Evolutionary conservation across 2,888 invertebrate genomes (phyloP).

Genomic region (Amiota mariae): DNA sequence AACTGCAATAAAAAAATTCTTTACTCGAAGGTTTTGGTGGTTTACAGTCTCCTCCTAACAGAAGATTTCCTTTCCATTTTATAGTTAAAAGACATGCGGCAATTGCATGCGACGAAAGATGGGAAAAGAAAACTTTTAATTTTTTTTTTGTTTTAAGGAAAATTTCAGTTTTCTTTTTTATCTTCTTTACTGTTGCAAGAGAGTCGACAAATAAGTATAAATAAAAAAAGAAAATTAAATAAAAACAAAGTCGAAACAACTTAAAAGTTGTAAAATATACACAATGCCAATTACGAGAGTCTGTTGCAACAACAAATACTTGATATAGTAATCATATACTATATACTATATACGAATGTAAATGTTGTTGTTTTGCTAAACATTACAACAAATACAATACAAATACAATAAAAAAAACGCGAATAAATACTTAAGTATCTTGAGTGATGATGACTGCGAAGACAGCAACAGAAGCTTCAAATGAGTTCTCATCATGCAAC

Average conservation of each 20-base stretch:
- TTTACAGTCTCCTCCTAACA: not conserved
- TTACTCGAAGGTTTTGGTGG: not conserved
- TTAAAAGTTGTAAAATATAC: slow-evolving; percentile 35
- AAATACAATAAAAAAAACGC: no score
- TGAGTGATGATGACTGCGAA: slow-evolving; percentile 9
- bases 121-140: no score
- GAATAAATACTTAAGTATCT: slow-evolving; percentile 51
- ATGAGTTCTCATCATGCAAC: slow-evolving; percentile 51
- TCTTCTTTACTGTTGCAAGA: not conserved
- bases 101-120: not conserved
- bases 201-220: not conserved
- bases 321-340: no score
- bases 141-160: no score
- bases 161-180: no score
- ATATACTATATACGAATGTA: no score
- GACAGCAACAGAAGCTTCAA: slow-evolving; percentile 39
- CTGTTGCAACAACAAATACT: slow-evolving; percentile 35
- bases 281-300: slow-evolving; percentile 53
- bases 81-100: no score
- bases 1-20: slow-evolving; percentile 62
- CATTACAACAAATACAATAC: no score
- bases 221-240: slow-evolving; percentile 14
- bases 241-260: slow-evolving; percentile 22
- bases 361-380: no score
- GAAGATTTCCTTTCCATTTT: no score